phyloP scores from a whole-genome alignment of 2,888 invertebrate genomes.

The Epinotia ramella region DNA sequence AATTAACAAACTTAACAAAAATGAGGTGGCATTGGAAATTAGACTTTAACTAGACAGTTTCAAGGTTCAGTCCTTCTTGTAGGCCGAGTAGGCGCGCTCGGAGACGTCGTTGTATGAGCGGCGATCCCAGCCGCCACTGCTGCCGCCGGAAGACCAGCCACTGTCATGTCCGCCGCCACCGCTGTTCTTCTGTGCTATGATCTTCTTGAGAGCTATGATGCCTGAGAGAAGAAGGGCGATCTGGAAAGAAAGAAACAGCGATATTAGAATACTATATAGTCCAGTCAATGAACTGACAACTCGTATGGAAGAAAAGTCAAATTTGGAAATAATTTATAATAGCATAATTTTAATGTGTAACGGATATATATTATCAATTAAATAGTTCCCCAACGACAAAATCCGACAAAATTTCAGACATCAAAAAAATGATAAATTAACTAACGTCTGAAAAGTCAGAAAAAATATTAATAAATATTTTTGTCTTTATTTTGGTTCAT shows the following conservation, averaged over 20 bases:
- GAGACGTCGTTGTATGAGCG: slow-evolving; percentile 83
- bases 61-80: slow-evolving; percentile 68
- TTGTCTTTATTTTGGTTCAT: too few relatives aligned
- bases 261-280: neutral
- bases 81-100: slow-evolving; percentile 90
- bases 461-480: too few relatives aligned
- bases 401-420: too few relatives aligned
- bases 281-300: too few relatives aligned
- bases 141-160: slow-evolving; percentile 82
- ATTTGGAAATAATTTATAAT: too few relatives aligned
- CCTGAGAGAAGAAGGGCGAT: slow-evolving; percentile 92
- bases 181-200: slow-evolving; percentile 88
- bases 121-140: slow-evolving; percentile 89
- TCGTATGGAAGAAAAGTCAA: too few relatives aligned
- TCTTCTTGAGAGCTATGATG: slow-evolving; percentile 93
- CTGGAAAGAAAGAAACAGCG: slow-evolving; percentile 76
- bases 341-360: too few relatives aligned
- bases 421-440: too few relatives aligned
- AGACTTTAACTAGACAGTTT: neutral
- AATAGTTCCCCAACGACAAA: too few relatives aligned
- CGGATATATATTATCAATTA: too few relatives aligned
- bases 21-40: slow-evolving; percentile 23
- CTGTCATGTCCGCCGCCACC: slow-evolving; percentile 82
- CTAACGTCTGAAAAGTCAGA: too few relatives aligned
- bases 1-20: slow-evolving; percentile 8